Base-by-base conservation (phyloP, 2,888 invertebrate species). In the Nezara viridula region DNA sequence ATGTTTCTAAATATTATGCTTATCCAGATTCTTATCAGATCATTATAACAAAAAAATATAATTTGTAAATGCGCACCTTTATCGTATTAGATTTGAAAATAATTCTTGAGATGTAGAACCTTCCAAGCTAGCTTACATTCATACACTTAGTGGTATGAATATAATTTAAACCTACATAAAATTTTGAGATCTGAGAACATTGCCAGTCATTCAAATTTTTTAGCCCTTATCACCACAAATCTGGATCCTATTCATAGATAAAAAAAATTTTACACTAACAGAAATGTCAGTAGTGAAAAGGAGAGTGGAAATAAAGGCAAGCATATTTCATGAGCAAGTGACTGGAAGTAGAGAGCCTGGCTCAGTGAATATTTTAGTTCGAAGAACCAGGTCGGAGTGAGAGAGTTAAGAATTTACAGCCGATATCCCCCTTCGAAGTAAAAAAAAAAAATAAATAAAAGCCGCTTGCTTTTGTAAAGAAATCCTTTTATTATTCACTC, bases 321-420 rank as follows among this genome's bases (percentile, higher is more conserved):
- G 66, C 66, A 66, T 66, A 66, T 81, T 44, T 44, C 44, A 81
- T 81, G 44, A 81, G 44, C 1, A 7, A 81, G 81, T 81, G 81
- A 81, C 44, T 81, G 24, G 81, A 44, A 81, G 81, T n/a, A n/a
- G 81, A 81, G 44, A 44, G 81, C 44, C n/a, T 14, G 21, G 81
- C 81, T 44, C 32, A 14, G 44, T 81, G 81, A 81, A 81, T 81
- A 81, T 81, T 81, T 10, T 24, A 81, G 81, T 81, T 81, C 7
- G 24, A n/a, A 44, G 81, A 81, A 81, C 40, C 81, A 81, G 81
- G 81, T 81, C 81, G 44, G 12, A 81, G 81, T 81, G 44, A 40
- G 40, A 81, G 81, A 81, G 81, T 81, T 81, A 81, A 81, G 81
- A 81, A 81, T 81, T 81, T 44, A 81, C 81, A 81, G 81, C 44